Evolutionary conservation across 1,140 invertebrate genomes (phyloP), one percentile per base, ranked within the genome.

Genomic region (Lysiphlebus fabarum): DNA sequence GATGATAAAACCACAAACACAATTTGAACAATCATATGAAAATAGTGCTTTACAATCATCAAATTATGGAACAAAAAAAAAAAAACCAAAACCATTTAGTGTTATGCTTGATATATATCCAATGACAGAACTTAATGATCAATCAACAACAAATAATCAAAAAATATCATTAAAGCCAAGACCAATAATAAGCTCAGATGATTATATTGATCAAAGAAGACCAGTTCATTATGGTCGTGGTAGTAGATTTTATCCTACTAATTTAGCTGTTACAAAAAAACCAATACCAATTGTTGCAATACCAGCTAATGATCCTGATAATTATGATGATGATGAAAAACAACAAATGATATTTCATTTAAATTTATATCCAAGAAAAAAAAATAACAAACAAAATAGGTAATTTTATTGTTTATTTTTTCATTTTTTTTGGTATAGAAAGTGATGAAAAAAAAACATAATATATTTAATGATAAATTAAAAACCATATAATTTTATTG

Each of bases 61-160:
- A 9, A 58, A 56, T 12, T 61, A 58, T 10, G 54, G 40, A 6
- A 76, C 73, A 26, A 74, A 68, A 44, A 73, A 68, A 43, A 55
- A 63, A 1, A 26, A 26, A 26, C 68, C 72, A 0, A 77, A 79
- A 55, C 79, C 79, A 0, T 79, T 81, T 33, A 81, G 76, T 34
- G 73, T 81, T 1, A 80, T 80, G 76, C 49, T 81, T 9, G 79
- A 81, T 47, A 80, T 81, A 37, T 80, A 80, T 61, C 79, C 79
- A 3, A 79, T 80, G 26, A 72, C 70, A 0, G 77, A 80, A 33
- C 41, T 71, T 0, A 59, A 59, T 9, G 74, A 78, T n/a, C 68
- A 75, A 33, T 48, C 56, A n/a, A 26, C 44, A 6, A 70, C 17
- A 26, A 26, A 26, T 26, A 26, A 58, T 14, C 71, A 68, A n/a